These are phyloP conservation scores for Aspidapion aeneum DNA, from an alignment of 2,888 invertebrate genomes.

Conservation along the genomic window DNA sequence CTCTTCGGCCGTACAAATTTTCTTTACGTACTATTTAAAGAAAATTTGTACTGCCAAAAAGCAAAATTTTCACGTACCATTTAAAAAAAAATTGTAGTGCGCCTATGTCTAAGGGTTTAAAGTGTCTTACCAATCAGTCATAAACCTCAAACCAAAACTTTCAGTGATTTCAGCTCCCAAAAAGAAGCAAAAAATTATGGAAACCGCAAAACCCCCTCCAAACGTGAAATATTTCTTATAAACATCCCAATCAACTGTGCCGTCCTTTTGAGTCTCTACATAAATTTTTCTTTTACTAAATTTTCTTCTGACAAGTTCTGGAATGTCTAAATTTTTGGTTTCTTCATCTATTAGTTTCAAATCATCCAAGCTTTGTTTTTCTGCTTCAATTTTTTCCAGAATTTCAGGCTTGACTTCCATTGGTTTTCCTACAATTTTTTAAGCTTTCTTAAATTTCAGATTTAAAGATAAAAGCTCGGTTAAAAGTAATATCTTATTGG, in stretches of 20 bases:
- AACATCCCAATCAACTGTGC: slow-evolving; percentile 33
- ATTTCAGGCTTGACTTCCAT: slow-evolving; percentile 25
- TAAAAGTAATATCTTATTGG: no score
- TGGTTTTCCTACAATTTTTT: slow-evolving; percentile 17
- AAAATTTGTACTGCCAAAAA: no score
- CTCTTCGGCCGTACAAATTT: no score
- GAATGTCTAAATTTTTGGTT: slow-evolving; percentile 15
- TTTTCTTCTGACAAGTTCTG: slow-evolving; percentile 12
- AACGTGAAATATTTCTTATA: slow-evolving; percentile 38
- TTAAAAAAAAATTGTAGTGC: no score
- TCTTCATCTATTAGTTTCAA: slow-evolving; percentile 25
- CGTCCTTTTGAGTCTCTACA: slow-evolving; percentile 35
- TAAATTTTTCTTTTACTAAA: slow-evolving; percentile 29
- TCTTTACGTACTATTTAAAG: no score
- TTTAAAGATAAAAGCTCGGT: no score
- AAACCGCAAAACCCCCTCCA: slow-evolving; percentile 35
- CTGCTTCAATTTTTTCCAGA: slow-evolving; percentile 22
- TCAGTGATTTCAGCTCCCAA: slow-evolving; percentile 29
- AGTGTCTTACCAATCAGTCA: slow-evolving; percentile 36
- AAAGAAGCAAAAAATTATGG: slow-evolving; percentile 30
- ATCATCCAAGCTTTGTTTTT: slow-evolving; percentile 11
- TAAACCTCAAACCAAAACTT: slow-evolving; percentile 32
- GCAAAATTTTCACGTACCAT: no score
- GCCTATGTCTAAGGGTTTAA: no score
- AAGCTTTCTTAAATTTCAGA: no score